These are phyloP conservation scores for Drosophila kurseongensis DNA, from an alignment of 1,140 invertebrate genomes.

Conservation along the genomic window DNA sequence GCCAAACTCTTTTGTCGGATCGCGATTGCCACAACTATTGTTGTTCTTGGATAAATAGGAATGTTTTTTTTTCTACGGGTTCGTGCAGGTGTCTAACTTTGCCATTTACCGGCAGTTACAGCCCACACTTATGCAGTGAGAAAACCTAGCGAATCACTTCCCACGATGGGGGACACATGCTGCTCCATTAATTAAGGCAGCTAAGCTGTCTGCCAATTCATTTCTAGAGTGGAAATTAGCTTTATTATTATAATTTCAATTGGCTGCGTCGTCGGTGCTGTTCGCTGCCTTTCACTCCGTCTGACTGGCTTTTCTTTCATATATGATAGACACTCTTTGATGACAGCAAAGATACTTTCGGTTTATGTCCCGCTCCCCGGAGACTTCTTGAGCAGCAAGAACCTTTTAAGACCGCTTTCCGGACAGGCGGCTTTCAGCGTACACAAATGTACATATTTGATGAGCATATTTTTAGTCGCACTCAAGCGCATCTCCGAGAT, in stretches of 20 bases:
- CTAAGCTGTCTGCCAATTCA: conserved; percentile 39
- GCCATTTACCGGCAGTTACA: conserved; percentile 48
- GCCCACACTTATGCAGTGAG: conserved; percentile 18
- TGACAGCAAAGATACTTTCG: conserved; percentile 25
- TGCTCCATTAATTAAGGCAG: conserved; percentile 43
- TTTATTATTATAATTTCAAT: conserved; percentile 45
- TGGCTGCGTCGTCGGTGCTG: conserved; percentile 20
- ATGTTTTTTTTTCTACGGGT: conserved; percentile 12
- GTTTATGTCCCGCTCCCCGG: neutral
- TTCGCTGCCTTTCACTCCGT: conserved; percentile 18
- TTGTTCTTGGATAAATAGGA: conserved; percentile 42
- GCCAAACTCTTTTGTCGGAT: conserved; percentile 47
- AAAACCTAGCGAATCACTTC: conserved; percentile 42
- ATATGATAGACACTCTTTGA: conserved; percentile 5
- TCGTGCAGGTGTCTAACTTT: conserved; percentile 63
- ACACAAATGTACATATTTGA: conserved; percentile 1
- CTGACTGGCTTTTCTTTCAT: conserved; percentile 21
- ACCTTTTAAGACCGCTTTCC: conserved; percentile 15
- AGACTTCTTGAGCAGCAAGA: neutral
- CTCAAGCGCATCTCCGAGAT: conserved; percentile 45
- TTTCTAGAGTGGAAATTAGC: conserved; percentile 46
- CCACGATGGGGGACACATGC: conserved; percentile 24
- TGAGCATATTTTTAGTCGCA: conserved; percentile 35
- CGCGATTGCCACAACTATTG: conserved; percentile 41
- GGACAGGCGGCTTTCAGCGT: neutral